Percentiles rank a stretch among this genome's conserved stretches.
Evolutionary conservation across 1,140 invertebrate species (phyloP).

Genomic region (silkworm (Bombyx mori)): DNA sequence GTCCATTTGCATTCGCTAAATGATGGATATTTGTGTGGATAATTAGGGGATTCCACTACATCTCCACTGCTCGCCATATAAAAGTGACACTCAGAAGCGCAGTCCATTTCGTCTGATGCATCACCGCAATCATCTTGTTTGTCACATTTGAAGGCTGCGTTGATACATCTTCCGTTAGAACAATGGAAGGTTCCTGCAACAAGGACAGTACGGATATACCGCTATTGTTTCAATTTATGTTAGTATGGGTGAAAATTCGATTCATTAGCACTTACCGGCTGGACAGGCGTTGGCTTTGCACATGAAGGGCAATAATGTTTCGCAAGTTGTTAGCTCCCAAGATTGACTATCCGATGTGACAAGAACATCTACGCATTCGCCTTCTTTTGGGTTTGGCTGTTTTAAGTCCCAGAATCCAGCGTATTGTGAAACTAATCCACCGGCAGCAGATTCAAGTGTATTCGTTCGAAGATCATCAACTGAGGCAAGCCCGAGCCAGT

Average conservation of each 20-base stretch:
- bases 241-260: neutral
- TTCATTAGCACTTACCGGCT: conserved; percentile 73
- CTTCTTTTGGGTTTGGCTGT: conserved; percentile 88
- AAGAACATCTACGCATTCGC: conserved; percentile 89
- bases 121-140: conserved; percentile 95
- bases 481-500: conserved; percentile 91
- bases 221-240: conserved; percentile 18
- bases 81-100: conserved; percentile 88
- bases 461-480: conserved; percentile 93
- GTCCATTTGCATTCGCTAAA: conserved; percentile 97
- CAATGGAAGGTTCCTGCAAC: conserved; percentile 88
- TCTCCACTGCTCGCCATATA: conserved; percentile 96
- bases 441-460: conserved; percentile 93
- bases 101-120: conserved; percentile 92
- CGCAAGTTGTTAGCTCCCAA: conserved; percentile 94
- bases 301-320: conserved; percentile 94
- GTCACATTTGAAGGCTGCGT: conserved; percentile 90
- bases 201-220: conserved; percentile 22
- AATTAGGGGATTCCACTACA: conserved; percentile 94
- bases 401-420: conserved; percentile 90
- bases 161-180: conserved; percentile 93
- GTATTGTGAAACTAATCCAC: conserved; percentile 92
- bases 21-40: conserved; percentile 92
- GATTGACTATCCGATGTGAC: conserved; percentile 87
- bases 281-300: conserved; percentile 94